Conservation (phyloP, 2,888 invertebrate genomes). For the Plemyria rubiginata region DNA sequence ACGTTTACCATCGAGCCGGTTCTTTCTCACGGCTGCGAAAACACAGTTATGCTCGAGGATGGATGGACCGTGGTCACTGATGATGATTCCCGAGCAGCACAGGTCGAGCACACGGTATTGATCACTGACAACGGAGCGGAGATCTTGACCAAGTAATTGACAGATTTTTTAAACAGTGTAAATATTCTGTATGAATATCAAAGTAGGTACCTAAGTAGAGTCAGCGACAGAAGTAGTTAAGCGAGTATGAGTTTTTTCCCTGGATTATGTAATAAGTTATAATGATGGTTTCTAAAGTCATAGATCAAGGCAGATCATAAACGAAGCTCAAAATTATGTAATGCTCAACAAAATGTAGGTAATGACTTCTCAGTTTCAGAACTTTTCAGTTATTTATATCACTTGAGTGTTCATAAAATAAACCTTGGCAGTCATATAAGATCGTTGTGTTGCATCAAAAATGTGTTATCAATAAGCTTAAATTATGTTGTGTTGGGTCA, state of each 20-base stretch:
- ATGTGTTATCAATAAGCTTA: neutral
- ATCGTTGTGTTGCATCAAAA: too few species aligned
- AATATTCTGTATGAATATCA: neutral
- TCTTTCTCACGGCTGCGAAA: conserved; percentile 89
- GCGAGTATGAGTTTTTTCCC: too few species aligned
- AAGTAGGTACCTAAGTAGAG: neutral
- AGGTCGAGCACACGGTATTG: conserved; percentile 96
- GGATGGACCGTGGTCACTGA: conserved; percentile 96
- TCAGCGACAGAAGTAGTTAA: too few species aligned
- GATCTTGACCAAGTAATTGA: conserved; percentile 87
- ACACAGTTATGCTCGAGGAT: conserved; percentile 90
- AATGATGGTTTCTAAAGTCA: too few species aligned
- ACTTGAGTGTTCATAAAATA: too few species aligned
- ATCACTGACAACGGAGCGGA: conserved; percentile 92
- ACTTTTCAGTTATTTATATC: too few species aligned
- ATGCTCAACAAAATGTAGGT: too few species aligned
- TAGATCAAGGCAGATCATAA: too few species aligned
- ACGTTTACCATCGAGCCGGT: conserved; percentile 98
- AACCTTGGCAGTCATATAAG: too few species aligned
- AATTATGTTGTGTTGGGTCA: neutral
- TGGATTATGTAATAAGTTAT: too few species aligned
- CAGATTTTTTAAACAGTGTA: neutral
- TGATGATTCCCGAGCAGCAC: conserved; percentile 93
- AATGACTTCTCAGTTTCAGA: too few species aligned
- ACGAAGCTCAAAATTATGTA: too few species aligned